These are phyloP conservation scores for Penaeus vannamei DNA, from an alignment of 1,140 invertebrate species.

Conservation along the genomic window DNA sequence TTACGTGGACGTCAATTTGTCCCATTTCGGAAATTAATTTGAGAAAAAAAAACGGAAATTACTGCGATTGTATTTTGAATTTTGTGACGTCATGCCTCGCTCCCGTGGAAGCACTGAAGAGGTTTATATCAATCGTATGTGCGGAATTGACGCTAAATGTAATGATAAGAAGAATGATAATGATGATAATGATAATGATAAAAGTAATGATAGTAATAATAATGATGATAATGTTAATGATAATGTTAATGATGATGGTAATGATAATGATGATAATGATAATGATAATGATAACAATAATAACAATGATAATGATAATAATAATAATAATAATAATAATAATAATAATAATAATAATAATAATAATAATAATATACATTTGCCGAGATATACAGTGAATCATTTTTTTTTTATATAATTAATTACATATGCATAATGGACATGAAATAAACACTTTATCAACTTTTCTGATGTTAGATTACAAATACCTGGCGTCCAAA, in stretches of 20 bases:
- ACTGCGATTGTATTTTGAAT: no score
- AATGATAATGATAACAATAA: conserved; percentile 49
- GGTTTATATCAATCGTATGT: conserved; percentile 5
- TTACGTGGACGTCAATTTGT: no score
- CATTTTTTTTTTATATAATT: no score
- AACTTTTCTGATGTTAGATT: no score
- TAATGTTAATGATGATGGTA: conserved; percentile 48
- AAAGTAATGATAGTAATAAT: conserved; percentile 43
- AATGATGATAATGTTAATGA: conserved; percentile 47
- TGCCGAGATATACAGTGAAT: no score
- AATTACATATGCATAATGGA: no score
- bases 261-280: conserved; percentile 50
- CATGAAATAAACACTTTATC: no score
- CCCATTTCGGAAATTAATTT: no score
- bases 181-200: conserved; percentile 45
- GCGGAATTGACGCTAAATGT: not conserved
- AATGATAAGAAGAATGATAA: no score
- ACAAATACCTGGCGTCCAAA: no score
- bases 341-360: conserved; percentile 52
- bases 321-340: conserved; percentile 55
- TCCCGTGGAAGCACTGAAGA: not conserved
- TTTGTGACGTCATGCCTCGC: no score
- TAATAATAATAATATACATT: conserved; percentile 44
- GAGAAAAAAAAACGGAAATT: no score
- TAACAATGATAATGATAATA: conserved; percentile 47